Base-by-base conservation (phyloP, 2,797 vertebrate genomes). In the Champsocephalus esox region DNA sequence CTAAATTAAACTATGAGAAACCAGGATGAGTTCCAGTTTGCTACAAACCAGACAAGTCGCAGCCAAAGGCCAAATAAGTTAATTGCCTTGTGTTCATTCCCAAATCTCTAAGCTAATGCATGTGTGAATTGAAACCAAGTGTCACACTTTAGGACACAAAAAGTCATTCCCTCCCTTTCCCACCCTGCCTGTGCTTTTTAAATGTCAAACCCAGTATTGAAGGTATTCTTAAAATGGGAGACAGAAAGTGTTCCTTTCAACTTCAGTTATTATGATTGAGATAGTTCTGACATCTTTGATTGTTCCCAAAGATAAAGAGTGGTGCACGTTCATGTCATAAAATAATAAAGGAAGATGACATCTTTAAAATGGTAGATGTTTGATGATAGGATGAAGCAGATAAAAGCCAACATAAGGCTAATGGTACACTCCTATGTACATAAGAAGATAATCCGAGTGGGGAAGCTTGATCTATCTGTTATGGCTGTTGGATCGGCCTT, bases 11-110 rank as follows among this genome's bases (percentile, higher is more conserved):
- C 73, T 75, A 60, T 63, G 77, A 86, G 87, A 92, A 87, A 85
- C 81, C 74, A 85, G 72, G 75, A 89, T 85, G 82, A 88, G 88
- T 79, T 79, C 52, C 76, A 57, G 71, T 77, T 70, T 80, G 84
- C 78, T 76, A 81, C 86, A 38, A 91, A 86, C 85, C 84, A 92
- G 88, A 86, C 71, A 74, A 88, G 85, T 92, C 88, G 80, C 83
- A 91, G 92, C 94, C 91, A 93, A 87, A 91, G 90, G 91, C 92
- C 90, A 94, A 91, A 92, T 89, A 82, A 87, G 83, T 93, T 93
- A 91, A 93, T 94, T 92, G 91, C 87, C 84, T 93, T 73, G 71
- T 80, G 81, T 85, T 92, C 92, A 93, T 92, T 94, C 88, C 85
- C 89, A 77, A 85, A 81, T 92, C 89, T 87, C 88, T 66, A 64